Evolutionary conservation across 1,140 invertebrate genomes (phyloP).

Genomic region (Melanaphis sacchari): DNA sequence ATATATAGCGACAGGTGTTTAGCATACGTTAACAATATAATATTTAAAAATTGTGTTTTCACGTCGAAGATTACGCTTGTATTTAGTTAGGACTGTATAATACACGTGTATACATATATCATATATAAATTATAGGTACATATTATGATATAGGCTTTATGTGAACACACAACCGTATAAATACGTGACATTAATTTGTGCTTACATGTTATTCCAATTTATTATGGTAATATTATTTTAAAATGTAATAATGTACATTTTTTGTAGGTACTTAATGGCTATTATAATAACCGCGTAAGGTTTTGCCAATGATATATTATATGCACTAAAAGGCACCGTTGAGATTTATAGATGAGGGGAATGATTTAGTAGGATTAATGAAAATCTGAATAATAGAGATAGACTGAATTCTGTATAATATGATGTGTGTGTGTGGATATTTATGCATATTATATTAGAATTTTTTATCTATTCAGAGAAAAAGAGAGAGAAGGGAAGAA

Average conservation of each 20-base stretch:
- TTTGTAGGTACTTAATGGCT: neutral
- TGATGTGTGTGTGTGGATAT: neutral
- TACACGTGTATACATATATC: neutral
- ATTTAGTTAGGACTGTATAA: neutral
- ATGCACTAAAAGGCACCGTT: neutral
- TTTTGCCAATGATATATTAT: constrained; percentile 22
- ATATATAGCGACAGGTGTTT: constrained; percentile 23
- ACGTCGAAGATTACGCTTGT: neutral
- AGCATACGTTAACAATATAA: constrained; percentile 51
- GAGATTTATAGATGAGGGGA: neutral
- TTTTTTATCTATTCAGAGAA: neutral
- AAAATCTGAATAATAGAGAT: neutral
- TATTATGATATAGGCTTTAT: neutral
- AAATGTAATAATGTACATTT: constrained; percentile 24
- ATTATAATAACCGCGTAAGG: neutral
- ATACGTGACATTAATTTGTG: neutral
- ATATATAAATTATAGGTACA: constrained; percentile 14
- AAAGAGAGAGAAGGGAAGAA: neutral
- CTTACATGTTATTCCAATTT: constrained; percentile 41
- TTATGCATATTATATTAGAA: neutral
- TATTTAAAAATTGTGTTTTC: constrained; percentile 18
- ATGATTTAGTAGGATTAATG: neutral
- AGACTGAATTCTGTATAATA: neutral
- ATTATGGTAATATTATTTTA: constrained; percentile 44
- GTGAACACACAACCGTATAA: neutral